Evolutionary conservation across 1,140 invertebrate species (phyloP), one percentile per base, ranked within the genome.

Genomic region (Paramacrobiotus metropolitanus): DNA sequence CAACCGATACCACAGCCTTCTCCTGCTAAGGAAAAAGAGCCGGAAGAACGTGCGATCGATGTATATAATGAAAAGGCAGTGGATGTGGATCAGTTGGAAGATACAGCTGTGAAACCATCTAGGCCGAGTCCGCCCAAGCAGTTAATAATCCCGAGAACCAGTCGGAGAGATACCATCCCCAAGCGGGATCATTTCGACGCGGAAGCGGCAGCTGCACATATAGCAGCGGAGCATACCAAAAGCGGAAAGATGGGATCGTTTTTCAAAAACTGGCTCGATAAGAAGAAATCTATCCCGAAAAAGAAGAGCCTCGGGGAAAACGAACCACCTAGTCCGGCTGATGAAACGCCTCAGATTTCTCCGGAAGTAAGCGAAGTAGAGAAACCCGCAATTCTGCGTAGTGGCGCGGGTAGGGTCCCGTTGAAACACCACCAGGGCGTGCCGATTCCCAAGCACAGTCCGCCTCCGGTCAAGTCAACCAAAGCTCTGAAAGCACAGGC

Each of bases 31-130:
- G 34, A 40, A 9, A 40, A 40, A n/a, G n/a, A 9, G 9, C 9
- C 9, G n/a, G 9, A 40, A 40, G 34, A 40, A 40, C 34, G 34
- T 9, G 34, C 34, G 9, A 40, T 55, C 9, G 48, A 55, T 55
- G 48, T 55, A 28, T 55, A 55, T 28, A 55, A 55, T 28, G 48
- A 55, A 24, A 55, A 55, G 48, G 48, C 15, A 4, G 48, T 55
- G 9, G 48, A 55, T 24, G 48, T 55, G 24, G 24, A 18, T 4
- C 15, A 55, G 24, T 9, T 18, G 24, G 24, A 4, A 9, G 15
- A 15, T 4, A 9, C 15, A 18, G 9, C 9, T 24, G 24, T 55
- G 9, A n/a, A n/a, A n/a, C n/a, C n/a, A n/a, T n/a, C n/a, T n/a
- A 9, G 48, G 24, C 48, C 48, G 9, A 55, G 48, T 55, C 48